Base-by-base conservation (phyloP, 2,888 invertebrate species). In the Dermolepida albohirtum region DNA sequence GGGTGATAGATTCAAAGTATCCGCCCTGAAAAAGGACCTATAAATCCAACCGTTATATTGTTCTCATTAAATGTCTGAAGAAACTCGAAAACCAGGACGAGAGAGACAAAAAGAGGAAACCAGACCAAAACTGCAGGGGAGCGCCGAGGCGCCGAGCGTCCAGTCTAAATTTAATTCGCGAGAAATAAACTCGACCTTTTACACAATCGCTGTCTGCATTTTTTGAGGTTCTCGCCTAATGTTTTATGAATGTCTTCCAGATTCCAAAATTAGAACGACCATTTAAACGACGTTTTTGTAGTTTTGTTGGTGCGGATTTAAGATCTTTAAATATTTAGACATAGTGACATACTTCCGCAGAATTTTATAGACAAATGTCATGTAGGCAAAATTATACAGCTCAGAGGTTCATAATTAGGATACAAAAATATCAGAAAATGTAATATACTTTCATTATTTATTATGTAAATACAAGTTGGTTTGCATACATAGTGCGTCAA, bases 61-160 rank as follows among this genome's bases (percentile, higher is more conserved):
- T 52, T 64, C 44, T 64, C 52, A 51, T 52, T 64, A 51, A 27
- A 52, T 29, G 52, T 44, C 27, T 14, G 29, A 51, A 51, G n/a
- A 34, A 27, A 39, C 22, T 49, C 16, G 27, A 44, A 43, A 27
- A 12, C 12, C 16, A 12, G 29, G 22, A 51, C n/a, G 54, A 65
- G 22, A 43, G 22, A 57, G 52, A 67, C 40, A 12, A 65, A 17
- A 17, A 70, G 73, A 78, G 78, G 80, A 82, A 79, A 79, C 81
- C 79, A 80, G 80, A 79, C 77, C 78, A 79, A 29, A 78, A 82
- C 80, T 81, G 78, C 80, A 75, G 76, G 78, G 78, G 74, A 76
- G 76, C 78, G 77, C 75, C 78, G 75, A 76, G 79, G 77, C 79
- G 77, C 78, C 78, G 75, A 74, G 67, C 76, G 73, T 72, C 74